Percentiles rank a stretch among this genome's conserved stretches.
phyloP scores from a whole-genome alignment of 2,797 vertebrate species.

The Molothrus aeneus region DNA sequence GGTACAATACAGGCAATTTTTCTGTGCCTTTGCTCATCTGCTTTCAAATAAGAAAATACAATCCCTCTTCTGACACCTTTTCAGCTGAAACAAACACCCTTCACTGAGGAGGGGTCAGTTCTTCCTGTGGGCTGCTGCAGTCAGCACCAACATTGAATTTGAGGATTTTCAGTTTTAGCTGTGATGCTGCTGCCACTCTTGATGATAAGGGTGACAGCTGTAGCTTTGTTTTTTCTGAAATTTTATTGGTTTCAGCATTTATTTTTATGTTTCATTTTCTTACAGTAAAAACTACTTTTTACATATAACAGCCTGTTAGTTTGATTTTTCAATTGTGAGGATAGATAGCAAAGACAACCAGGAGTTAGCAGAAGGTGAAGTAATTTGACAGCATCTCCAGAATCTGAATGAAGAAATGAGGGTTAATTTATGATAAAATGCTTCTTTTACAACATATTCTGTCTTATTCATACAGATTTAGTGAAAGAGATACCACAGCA shows the following conservation, averaged over 20 bases:
- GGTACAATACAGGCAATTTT: not conserved
- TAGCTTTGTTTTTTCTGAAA: conserved; percentile 13
- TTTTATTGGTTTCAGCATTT: conserved; percentile 12
- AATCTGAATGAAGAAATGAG: conserved; percentile 12
- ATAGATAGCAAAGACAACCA: not conserved
- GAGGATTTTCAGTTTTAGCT: not conserved
- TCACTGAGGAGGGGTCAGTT: not conserved
- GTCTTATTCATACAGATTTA: conserved; percentile 46
- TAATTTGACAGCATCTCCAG: not conserved
- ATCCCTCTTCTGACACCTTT: not conserved
- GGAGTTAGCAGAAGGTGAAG: not conserved
- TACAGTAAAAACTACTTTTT: not conserved
- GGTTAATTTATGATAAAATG: conserved; percentile 57
- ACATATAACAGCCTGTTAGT: not conserved
- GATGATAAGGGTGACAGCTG: not conserved
- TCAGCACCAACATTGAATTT: not conserved
- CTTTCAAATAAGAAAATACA: not conserved
- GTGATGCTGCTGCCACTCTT: not conserved
- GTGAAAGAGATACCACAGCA: not conserved
- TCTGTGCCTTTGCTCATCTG: not conserved
- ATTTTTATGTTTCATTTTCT: conserved; percentile 27
- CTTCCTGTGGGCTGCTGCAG: not conserved
- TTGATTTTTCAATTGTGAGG: not conserved
- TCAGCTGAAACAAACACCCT: not conserved
- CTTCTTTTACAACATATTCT: conserved; percentile 6